These are phyloP conservation scores for Apodemia zela DNA, from an alignment of 2,888 invertebrate species.

Conservation along the genomic window DNA sequence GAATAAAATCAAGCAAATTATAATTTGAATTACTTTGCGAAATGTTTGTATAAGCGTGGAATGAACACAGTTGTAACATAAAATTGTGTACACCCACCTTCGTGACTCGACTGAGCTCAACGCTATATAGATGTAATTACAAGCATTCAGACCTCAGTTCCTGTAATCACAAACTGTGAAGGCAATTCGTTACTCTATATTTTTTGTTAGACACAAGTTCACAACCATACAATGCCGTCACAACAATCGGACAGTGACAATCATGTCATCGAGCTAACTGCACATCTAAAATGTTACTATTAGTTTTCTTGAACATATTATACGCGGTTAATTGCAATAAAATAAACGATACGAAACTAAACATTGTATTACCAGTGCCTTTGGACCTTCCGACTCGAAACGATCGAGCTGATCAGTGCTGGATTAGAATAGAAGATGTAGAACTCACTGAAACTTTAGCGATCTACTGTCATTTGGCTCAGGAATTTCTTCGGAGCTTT, in stretches of 20 bases:
- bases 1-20: no score
- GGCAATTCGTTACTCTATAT: constrained; percentile 50
- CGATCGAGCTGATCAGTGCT: constrained; percentile 67
- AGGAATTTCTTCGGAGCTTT: constrained; percentile 52
- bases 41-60: background rate
- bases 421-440: constrained; percentile 63
- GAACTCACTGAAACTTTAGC: constrained; percentile 61
- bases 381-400: constrained; percentile 63
- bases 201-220: constrained; percentile 42
- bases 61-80: background rate
- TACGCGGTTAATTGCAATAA: constrained; percentile 40
- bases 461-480: constrained; percentile 56
- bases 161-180: constrained; percentile 59
- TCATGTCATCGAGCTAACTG: constrained; percentile 58
- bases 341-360: constrained; percentile 40
- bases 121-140: constrained; percentile 41
- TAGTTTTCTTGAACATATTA: constrained; percentile 38
- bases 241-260: constrained; percentile 56
- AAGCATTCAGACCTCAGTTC: constrained; percentile 60
- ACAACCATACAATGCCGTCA: constrained; percentile 40
- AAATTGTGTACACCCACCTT: background rate
- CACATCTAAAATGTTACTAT: constrained; percentile 72
- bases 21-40: no score
- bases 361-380: constrained; percentile 55
- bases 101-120: background rate